Base-by-base conservation (phyloP, 1,140 invertebrate species). In the Colletes gigas region DNA sequence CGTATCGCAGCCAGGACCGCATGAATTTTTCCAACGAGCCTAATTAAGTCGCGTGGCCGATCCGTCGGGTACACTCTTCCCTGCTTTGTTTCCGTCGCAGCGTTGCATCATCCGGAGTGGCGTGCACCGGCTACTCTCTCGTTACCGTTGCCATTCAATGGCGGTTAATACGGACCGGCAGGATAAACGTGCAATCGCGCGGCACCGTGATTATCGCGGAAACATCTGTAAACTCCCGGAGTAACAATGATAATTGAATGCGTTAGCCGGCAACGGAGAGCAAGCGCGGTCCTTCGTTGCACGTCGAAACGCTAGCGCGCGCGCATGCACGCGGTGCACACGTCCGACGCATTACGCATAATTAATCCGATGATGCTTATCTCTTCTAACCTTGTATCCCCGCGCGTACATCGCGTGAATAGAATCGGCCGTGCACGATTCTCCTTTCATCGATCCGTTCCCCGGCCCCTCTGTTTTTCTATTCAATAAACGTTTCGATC, bases 201-300 rank as follows among this genome's bases (percentile, higher is more conserved):
- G 73, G 73, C 78, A 78, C 62, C 80, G 83, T 87, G 84, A 90
- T 90, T 90, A 90, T 90, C 88, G 83, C 83, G 84, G 84, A 86
- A 88, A 87, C 84, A 86, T 89, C 88, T 81, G 83, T 84, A 85
- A 85, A 87, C 82, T 72, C 65, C 30, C 55, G 60, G 50, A 74
- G 77, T 65, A 85, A 88, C 88, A 87, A 89, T 88, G 88, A 89
- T 89, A 90, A 90, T 89, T 89, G 88, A 89, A 90, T 87, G 84
- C 87, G 81, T 83, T 69, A 55, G 54, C 55, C 76, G 60, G 30
- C 14, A 50, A 44, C 57, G 41, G 39, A 62, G 66, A 10, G 12
- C n/a, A 30, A 57, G 41, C 50, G 14, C 47, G 73, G 19, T 63
- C 67, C 19, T 65, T 54, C 66, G 41, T 15, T 21, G 59, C 54